phyloP scores from a whole-genome alignment of 2,888 invertebrate species.

The Strigamia maritima region DNA sequence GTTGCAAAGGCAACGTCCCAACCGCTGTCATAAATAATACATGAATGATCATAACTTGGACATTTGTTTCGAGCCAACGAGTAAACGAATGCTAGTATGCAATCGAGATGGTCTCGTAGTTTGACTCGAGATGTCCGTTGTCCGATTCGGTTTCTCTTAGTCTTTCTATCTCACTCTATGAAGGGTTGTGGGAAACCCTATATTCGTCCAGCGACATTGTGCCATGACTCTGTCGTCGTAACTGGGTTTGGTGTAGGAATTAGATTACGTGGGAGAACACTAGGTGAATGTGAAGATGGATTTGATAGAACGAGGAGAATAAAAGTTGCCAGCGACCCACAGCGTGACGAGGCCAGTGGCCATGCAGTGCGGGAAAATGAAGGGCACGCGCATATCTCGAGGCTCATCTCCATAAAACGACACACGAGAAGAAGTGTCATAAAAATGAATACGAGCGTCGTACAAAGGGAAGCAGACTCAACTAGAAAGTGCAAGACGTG shows the following conservation, averaged over 20 bases:
- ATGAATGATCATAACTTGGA: background rate
- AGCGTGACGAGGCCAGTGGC: conserved; percentile 15
- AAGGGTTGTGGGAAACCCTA: conserved; percentile 15
- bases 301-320: conserved; percentile 2
- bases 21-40: background rate
- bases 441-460: conserved; percentile 15
- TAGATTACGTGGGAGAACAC: conserved; percentile 15
- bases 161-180: conserved; percentile 3
- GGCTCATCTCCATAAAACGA: conserved; percentile 10
- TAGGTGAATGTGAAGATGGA: conserved; percentile 10
- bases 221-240: background rate
- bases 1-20: background rate
- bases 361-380: background rate
- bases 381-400: background rate
- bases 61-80: background rate
- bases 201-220: conserved; percentile 1
- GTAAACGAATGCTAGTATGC: background rate
- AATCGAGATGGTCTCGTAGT: background rate
- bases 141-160: background rate
- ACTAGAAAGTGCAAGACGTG: conserved; percentile 9
- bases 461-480: conserved; percentile 5
- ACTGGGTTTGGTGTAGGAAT: conserved; percentile 10
- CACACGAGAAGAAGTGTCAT: conserved; percentile 15
- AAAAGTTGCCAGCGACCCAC: conserved; percentile 15
- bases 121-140: background rate